phyloP scores from a whole-genome alignment of 2,888 invertebrate species.

The Microchrysa polita region DNA sequence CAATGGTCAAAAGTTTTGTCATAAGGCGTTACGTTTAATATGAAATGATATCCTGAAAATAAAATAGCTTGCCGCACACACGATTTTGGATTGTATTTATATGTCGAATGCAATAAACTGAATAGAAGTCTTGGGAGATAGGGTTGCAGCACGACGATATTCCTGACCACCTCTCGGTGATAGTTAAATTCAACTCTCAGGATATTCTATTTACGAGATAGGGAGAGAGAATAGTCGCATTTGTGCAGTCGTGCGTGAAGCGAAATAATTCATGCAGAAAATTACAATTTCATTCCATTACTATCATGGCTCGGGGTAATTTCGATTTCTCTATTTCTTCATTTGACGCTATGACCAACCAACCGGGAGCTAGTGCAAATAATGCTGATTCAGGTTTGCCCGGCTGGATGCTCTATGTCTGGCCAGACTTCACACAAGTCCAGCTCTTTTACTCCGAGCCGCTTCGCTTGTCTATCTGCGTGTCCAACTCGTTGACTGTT shows the following conservation, averaged over 20 bases:
- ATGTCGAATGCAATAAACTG: neutral
- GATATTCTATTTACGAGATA: slow-evolving; percentile 32
- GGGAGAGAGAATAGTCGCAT: slow-evolving; percentile 47
- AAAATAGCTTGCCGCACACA: neutral
- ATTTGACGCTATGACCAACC: slow-evolving; percentile 13
- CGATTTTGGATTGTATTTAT: neutral
- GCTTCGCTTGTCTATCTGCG: neutral
- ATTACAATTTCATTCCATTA: slow-evolving; percentile 49
- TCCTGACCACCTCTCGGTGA: neutral
- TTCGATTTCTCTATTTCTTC: slow-evolving; percentile 45
- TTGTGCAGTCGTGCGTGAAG: slow-evolving; percentile 47
- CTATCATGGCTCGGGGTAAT: slow-evolving; percentile 43
- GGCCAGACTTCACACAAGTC: neutral
- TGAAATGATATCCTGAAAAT: neutral
- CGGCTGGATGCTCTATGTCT: neutral
- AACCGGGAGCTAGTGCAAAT: slow-evolving; percentile 34
- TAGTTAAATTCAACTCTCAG: neutral
- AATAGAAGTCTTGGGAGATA: neutral
- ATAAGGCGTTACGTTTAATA: too few relatives aligned
- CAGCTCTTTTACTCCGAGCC: neutral
- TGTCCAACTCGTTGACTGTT: neutral
- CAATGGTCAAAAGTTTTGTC: too few relatives aligned
- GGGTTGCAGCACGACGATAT: neutral
- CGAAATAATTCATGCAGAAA: slow-evolving; percentile 49
- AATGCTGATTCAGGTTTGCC: slow-evolving; percentile 41